Percentiles rank a stretch among this genome's conserved stretches.
phyloP scores from a whole-genome alignment of 2,888 invertebrate species.

The Lasioglossum villosulum region DNA sequence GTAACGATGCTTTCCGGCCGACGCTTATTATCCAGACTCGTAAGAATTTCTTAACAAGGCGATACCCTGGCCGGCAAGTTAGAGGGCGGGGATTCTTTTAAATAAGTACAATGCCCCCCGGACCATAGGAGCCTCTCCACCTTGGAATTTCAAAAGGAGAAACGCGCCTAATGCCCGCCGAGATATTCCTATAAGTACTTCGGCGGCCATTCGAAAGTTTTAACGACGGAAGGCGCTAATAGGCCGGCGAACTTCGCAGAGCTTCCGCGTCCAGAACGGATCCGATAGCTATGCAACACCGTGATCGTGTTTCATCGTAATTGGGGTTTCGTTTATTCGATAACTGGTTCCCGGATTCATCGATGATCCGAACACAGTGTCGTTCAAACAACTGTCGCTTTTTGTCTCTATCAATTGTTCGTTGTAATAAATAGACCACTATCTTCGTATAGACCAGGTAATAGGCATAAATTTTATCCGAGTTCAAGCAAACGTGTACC shows the following conservation, averaged over 20 bases:
- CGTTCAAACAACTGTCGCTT: neutral
- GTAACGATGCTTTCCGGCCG: conserved; percentile 8
- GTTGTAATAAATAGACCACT: neutral
- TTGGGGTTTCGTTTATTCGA: conserved; percentile 56
- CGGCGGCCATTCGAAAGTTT: conserved; percentile 64
- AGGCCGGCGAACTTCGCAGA: conserved; percentile 63
- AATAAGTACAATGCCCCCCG: conserved; percentile 52
- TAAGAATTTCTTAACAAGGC: conserved; percentile 58
- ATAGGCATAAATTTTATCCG: too few relatives aligned
- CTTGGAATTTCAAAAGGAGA: conserved; percentile 44
- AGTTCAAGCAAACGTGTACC: too few relatives aligned
- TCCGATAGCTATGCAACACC: conserved; percentile 21
- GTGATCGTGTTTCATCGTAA: conserved; percentile 40
- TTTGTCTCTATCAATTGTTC: neutral
- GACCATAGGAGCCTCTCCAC: conserved; percentile 47
- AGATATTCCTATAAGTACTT: conserved; percentile 64
- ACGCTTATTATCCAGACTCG: conserved; percentile 35
- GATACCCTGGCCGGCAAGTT: conserved; percentile 25
- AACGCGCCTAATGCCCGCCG: conserved; percentile 52
- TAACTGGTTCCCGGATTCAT: conserved; percentile 1
- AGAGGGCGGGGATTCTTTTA: conserved; percentile 27
- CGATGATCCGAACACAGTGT: neutral
- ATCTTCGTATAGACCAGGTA: neutral
- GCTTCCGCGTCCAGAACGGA: conserved; percentile 55
- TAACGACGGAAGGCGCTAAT: conserved; percentile 67